These are phyloP conservation scores for Thymelicus sylvestris DNA, from an alignment of 2,888 invertebrate genomes.

Conservation along the genomic window DNA sequence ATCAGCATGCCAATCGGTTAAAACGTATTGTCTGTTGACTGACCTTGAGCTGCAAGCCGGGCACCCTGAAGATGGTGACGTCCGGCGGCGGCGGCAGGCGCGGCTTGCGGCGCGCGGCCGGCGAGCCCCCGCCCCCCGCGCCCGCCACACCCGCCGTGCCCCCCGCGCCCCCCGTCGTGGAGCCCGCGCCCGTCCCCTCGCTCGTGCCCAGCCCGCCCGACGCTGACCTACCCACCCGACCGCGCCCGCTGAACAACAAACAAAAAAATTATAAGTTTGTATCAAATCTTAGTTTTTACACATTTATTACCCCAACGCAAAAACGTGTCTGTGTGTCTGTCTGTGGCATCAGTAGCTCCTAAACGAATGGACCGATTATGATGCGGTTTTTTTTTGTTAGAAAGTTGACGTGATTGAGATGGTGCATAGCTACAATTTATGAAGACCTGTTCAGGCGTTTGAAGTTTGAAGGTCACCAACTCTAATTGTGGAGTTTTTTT, in stretches of 20 bases:
- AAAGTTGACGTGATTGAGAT: too few relatives aligned
- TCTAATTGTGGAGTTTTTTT: too few relatives aligned
- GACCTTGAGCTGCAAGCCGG: slow-evolving; percentile 95
- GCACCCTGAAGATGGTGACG: slow-evolving; percentile 95
- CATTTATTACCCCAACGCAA: too few relatives aligned
- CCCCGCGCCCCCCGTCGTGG: slow-evolving; percentile 48
- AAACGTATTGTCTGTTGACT: not conserved
- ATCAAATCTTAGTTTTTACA: not conserved
- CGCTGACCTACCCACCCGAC: slow-evolving; percentile 57
- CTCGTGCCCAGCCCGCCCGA: slow-evolving; percentile 71
- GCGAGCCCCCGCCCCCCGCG: slow-evolving; percentile 54
- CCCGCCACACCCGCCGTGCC: slow-evolving; percentile 50
- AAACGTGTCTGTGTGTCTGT: too few relatives aligned
- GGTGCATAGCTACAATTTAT: too few relatives aligned
- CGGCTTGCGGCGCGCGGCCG: slow-evolving; percentile 54
- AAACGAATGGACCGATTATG: too few relatives aligned
- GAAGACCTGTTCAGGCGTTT: too few relatives aligned
- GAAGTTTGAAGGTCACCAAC: too few relatives aligned
- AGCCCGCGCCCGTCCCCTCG: slow-evolving; percentile 52
- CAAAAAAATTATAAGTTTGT: not conserved
- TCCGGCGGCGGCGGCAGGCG: slow-evolving; percentile 86
- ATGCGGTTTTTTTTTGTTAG: too few relatives aligned
- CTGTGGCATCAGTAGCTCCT: too few relatives aligned
- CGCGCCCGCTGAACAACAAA: slow-evolving; percentile 86
- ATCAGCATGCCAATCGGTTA: too few relatives aligned